These are phyloP conservation scores for Peromyscus melanophrys DNA, from an alignment of 2,797 vertebrate genomes.

Conservation along the genomic window DNA sequence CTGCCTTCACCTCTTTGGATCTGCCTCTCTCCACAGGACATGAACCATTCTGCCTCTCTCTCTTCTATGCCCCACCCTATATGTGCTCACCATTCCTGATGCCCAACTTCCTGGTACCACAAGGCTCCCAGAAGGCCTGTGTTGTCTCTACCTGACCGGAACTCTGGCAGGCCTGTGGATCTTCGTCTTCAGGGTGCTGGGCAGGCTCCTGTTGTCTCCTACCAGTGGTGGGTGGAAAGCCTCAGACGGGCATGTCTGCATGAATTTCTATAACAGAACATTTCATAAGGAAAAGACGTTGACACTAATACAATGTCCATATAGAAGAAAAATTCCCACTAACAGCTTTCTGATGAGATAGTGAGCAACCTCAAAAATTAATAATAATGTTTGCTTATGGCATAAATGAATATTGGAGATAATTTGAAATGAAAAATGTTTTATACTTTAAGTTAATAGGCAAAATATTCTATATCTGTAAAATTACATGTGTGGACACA, in stretches of 20 bases:
- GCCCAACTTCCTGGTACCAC: neutral
- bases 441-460: constrained; percentile 36
- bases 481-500: neutral
- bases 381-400: neutral
- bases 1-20: neutral
- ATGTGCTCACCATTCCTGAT: neutral
- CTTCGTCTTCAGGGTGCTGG: neutral
- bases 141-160: neutral
- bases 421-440: neutral
- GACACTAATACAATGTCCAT: neutral
- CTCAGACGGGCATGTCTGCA: neutral
- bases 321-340: neutral
- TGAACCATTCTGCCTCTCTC: neutral
- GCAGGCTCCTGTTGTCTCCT: neutral
- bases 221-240: neutral
- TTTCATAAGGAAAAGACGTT: constrained; percentile 42
- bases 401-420: constrained; percentile 22
- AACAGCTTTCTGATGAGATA: neutral
- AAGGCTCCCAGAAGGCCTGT: neutral
- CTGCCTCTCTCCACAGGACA: neutral
- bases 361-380: constrained; percentile 33
- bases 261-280: neutral
- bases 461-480: constrained; percentile 11
- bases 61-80: neutral
- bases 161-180: neutral